Percentiles rank a stretch among this genome's conserved stretches.
Conservation (phyloP, 2,797 vertebrate genomes). For the Sebastes glaucus region DNA sequence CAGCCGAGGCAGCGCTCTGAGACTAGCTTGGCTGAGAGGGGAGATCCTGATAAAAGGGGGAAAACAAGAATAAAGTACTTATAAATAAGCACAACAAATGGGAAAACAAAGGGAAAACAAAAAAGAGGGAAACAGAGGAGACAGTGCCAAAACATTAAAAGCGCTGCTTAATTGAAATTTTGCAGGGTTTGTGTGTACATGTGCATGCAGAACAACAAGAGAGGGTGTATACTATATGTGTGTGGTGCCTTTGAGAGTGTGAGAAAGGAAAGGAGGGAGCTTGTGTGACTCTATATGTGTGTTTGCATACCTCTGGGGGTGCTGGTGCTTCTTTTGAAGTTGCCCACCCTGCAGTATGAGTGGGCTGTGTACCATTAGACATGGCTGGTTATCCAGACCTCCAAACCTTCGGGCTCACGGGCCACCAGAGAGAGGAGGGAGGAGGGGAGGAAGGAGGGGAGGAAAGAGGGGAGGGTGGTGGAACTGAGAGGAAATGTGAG, state of each 20-base stretch:
- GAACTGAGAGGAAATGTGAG: slow-evolving; percentile 32
- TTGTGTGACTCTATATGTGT: slow-evolving; percentile 34
- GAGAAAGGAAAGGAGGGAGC: slow-evolving; percentile 23
- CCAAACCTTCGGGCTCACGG: slow-evolving; percentile 67
- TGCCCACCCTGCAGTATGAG: slow-evolving; percentile 75
- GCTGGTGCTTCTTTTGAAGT: slow-evolving; percentile 79
- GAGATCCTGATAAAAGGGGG: slow-evolving; percentile 30
- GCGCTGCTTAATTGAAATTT: slow-evolving; percentile 75
- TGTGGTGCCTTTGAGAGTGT: slow-evolving; percentile 16
- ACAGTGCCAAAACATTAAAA: slow-evolving; percentile 69
- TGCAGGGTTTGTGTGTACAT: slow-evolving; percentile 24
- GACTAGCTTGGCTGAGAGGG: slow-evolving; percentile 30
- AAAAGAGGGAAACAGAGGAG: slow-evolving; percentile 39
- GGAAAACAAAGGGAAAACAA: slow-evolving; percentile 61
- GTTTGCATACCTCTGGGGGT: slow-evolving; percentile 70
- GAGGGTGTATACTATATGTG: background rate
- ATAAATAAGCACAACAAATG: slow-evolving; percentile 78
- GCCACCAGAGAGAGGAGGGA: slow-evolving; percentile 58
- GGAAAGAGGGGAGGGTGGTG: background rate
- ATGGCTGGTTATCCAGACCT: slow-evolving; percentile 75
- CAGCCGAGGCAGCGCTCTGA: slow-evolving; percentile 46
- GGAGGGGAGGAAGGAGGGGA: slow-evolving; percentile 22
- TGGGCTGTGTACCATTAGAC: slow-evolving; percentile 81
- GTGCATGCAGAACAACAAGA: slow-evolving; percentile 16
- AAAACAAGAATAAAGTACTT: slow-evolving; percentile 59